These are phyloP conservation scores for Hydroisotoma schaefferi DNA, from an alignment of 2,888 invertebrate genomes.

Conservation along the genomic window DNA sequence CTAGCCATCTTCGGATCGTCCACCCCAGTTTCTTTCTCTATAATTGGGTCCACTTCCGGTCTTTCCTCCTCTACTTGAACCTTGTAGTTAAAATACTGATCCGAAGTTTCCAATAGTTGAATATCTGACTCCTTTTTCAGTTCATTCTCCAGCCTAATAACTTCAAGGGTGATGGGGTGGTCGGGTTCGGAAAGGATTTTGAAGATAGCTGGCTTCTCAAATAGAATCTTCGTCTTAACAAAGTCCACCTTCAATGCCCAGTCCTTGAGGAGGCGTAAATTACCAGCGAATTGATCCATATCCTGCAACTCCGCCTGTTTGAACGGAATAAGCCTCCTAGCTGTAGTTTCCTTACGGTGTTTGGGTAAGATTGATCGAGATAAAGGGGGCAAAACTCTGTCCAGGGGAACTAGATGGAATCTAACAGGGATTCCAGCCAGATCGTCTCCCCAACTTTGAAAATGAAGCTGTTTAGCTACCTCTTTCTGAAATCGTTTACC, in stretches of 20 bases:
- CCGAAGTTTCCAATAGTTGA: too few relatives aligned
- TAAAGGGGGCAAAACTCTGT: background rate
- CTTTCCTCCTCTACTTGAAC: too few relatives aligned
- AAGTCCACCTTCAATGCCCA: background rate
- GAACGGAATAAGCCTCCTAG: too few relatives aligned
- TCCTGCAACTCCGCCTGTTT: background rate
- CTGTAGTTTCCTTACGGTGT: too few relatives aligned
- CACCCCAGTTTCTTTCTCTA: too few relatives aligned
- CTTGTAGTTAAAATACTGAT: too few relatives aligned
- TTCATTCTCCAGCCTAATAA: too few relatives aligned
- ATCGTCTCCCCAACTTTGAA: background rate
- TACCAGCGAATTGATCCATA: background rate
- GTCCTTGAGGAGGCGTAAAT: background rate
- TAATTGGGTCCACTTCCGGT: too few relatives aligned
- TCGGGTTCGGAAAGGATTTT: conserved; percentile 2
- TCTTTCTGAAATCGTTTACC: background rate
- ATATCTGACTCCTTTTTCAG: too few relatives aligned
- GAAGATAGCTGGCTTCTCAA: too few relatives aligned
- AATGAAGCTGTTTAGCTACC: background rate
- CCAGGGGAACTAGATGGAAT: background rate
- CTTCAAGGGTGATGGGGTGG: background rate
- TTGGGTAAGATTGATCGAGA: too few relatives aligned
- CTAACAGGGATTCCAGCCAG: background rate
- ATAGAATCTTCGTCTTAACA: background rate
- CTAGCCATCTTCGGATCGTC: too few relatives aligned